Evolutionary conservation across 2,113 vertebrate species (phyloP), one percentile per base, ranked within the genome.

Genomic region (Fregata magnificens): DNA sequence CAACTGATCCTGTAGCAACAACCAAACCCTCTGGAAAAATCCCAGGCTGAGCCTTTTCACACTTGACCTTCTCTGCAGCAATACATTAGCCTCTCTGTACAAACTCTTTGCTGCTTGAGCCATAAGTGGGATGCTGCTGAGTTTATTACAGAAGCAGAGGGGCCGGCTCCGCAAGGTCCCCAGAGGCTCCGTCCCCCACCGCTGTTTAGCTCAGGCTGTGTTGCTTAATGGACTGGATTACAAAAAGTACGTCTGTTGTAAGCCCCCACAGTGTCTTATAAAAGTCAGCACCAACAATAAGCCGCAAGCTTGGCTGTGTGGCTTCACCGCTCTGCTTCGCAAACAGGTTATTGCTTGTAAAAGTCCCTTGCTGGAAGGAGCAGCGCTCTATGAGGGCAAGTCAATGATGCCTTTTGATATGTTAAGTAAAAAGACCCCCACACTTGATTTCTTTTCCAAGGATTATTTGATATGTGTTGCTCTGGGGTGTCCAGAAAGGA

Each of bases 191-290:
- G 1, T 74, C 69, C 96, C 90, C 56, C 1, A 6, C 62, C 0
- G 2, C 92, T 40, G 26, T 50, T 90, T 21, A 86, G 90, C 94
- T 69, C 47, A 4, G 44, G 77, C 52, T 18, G 88, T 8, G 2
- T 11, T 53, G 76, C 69, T 97, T 97, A 97, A 97, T 94, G 95
- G 93, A 97, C 94, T 95, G 86, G 73, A 73, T 92, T 80, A 91
- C 88, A 89, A 50, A 94, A 90, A 70, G 56, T 91, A 79, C 0
- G 13, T 18, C 91, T 95, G 89, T 2, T 73, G 88, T 28, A 15
- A 95, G 83, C 86, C 81, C 87, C 88, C 78, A 2, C 40, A 18
- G 83, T 25, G 73, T 38, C 89, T 96, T 89, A 77, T 95, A 94
- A 95, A 95, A 96, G 70, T 24, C 91, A 95, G 88, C 25, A 40